These are phyloP conservation scores for Montipora foliosa DNA, from an alignment of 64 coral and sea anemone species.

Conservation along the genomic window DNA sequence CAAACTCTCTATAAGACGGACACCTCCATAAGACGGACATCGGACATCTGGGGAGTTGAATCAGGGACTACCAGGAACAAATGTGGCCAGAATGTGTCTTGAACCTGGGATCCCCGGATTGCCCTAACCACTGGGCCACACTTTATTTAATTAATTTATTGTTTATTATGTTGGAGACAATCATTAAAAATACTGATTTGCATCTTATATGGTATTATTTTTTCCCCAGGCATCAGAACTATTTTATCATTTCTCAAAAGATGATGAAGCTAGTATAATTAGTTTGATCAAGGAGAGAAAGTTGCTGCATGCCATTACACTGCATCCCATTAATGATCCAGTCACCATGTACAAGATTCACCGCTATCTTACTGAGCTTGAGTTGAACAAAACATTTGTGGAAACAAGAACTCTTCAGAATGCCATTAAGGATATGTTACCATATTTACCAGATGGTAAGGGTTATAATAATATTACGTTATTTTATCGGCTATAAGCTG, in stretches of 20 bases:
- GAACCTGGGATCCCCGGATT: too few relatives aligned
- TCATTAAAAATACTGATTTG: background rate
- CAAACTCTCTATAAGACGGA: too few relatives aligned
- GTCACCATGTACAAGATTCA: constrained; percentile 91
- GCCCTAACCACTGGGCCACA: too few relatives aligned
- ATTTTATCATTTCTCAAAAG: constrained; percentile 78
- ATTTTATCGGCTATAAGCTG: too few relatives aligned
- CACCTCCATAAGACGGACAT: too few relatives aligned
- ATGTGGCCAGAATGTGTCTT: too few relatives aligned
- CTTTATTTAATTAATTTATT: too few relatives aligned
- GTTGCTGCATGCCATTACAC: constrained; percentile 36
- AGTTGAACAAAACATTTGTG: constrained; percentile 92
- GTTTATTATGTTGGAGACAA: background rate
- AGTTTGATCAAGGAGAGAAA: constrained; percentile 77
- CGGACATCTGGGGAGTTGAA: too few relatives aligned
- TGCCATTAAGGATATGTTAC: constrained; percentile 87
- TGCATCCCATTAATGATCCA: constrained; percentile 72
- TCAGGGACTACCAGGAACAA: too few relatives aligned
- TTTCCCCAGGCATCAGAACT: constrained; percentile 73
- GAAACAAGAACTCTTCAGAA: constrained; percentile 91
- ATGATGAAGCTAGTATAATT: constrained; percentile 34
- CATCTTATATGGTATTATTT: background rate
- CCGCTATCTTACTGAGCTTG: constrained; percentile 91
- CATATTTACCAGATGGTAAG: constrained; percentile 96
- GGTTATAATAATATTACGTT: background rate